A percentile compares a stretch with the other conserved stretches of the same genome.
Conservation (phyloP, 2,113 vertebrate species). For the Anoura caudifer region DNA sequence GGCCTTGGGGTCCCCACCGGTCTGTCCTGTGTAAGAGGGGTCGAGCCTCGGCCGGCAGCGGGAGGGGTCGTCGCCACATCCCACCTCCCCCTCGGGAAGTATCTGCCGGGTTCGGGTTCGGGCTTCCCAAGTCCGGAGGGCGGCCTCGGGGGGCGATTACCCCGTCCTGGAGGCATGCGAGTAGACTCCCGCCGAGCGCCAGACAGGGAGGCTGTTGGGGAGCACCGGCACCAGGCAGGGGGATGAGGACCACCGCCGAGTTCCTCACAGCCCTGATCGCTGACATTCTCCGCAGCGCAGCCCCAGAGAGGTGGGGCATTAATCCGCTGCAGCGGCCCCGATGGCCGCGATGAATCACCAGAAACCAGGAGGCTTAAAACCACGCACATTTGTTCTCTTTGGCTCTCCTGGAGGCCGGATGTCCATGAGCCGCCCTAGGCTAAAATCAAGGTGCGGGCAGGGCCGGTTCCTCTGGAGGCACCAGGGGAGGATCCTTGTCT, state of each 20-base stretch:
- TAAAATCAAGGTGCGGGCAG: neutral
- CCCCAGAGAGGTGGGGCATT: rapidly evolving
- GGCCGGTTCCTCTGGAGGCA: neutral
- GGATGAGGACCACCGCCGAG: neutral
- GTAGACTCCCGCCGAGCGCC: neutral
- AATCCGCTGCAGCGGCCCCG: rapidly evolving
- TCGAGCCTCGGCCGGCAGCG: neutral
- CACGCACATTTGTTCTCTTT: too few relatives aligned
- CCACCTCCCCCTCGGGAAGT: neutral
- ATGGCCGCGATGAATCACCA: too few relatives aligned
- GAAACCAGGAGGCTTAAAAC: neutral
- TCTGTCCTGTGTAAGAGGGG: neutral
- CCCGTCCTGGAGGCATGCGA: neutral
- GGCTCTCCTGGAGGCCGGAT: neutral
- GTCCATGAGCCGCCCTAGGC: neutral
- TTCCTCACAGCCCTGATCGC: neutral
- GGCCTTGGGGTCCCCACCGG: neutral
- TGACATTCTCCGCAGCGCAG: neutral
- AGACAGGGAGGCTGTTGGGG: neutral
- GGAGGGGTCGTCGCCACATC: too few relatives aligned
- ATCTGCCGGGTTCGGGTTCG: neutral
- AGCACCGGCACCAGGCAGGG: neutral
- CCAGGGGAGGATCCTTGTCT: neutral
- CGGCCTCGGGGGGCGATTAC: neutral
- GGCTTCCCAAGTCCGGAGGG: neutral